phyloP scores from a whole-genome alignment of 2,113 vertebrate genomes.

The Propithecus coquereli region DNA sequence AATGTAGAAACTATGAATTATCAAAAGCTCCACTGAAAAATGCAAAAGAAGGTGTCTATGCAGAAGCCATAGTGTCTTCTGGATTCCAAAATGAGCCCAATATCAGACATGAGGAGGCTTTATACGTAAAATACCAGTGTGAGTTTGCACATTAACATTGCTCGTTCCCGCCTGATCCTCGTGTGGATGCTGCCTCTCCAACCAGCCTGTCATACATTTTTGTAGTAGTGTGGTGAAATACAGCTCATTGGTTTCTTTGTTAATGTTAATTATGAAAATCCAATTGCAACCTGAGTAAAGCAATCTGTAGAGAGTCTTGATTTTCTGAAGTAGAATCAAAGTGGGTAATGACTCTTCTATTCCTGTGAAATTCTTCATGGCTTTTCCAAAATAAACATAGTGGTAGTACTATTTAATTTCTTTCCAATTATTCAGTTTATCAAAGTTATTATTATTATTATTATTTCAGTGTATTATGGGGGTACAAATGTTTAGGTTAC shows the following conservation, averaged over 20 bases:
- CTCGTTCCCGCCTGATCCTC: background rate
- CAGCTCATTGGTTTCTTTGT: background rate
- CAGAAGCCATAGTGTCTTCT: background rate
- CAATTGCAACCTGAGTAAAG: background rate
- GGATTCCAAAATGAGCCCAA: background rate
- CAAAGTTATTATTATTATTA: background rate
- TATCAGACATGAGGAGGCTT: background rate
- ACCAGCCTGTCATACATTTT: background rate
- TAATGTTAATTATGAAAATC: background rate
- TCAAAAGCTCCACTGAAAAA: background rate
- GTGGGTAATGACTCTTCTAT: background rate
- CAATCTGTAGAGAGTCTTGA: background rate
- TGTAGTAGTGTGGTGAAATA: background rate
- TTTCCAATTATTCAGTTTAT: background rate
- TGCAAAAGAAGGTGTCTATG: background rate
- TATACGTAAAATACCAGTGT: background rate
- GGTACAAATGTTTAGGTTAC: too few relatives aligned
- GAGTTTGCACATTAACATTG: background rate
- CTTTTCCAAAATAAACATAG: background rate
- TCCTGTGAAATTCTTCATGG: background rate
- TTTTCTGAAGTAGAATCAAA: slow-evolving; percentile 16
- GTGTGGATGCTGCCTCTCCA: background rate
- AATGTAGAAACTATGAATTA: background rate
- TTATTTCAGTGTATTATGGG: too few relatives aligned
- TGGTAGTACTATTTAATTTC: background rate